Conservation (phyloP, 2,888 invertebrate genomes). For the Fragum fragum region DNA sequence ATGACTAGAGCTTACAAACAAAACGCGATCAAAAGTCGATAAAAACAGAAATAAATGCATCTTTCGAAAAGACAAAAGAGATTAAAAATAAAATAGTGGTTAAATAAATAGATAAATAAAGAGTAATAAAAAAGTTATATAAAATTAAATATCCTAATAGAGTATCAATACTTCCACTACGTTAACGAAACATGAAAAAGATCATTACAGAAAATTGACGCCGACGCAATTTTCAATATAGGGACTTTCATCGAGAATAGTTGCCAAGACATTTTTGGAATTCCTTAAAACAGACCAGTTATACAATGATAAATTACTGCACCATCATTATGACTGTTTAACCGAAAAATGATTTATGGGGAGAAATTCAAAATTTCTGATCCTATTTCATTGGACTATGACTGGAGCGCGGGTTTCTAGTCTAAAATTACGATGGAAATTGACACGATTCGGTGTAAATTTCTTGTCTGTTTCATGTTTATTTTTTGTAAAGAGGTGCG, state of each 20-base stretch:
- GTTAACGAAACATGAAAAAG: too few species aligned
- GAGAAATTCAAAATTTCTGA: slow-evolving; percentile 16
- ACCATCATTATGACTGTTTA: slow-evolving; percentile 23
- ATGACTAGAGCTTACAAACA: too few species aligned
- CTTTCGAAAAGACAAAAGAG: too few species aligned
- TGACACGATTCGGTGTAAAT: slow-evolving; percentile 24
- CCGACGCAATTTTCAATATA: too few species aligned
- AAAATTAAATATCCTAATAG: too few species aligned
- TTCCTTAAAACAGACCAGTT: slow-evolving; percentile 6
- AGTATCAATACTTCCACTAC: too few species aligned
- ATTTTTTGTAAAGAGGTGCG: slow-evolving; percentile 19
- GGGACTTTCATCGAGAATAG: neutral
- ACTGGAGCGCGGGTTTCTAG: slow-evolving; percentile 13
- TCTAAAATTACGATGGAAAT: slow-evolving; percentile 23
- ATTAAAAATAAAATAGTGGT: too few species aligned
- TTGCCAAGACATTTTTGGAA: neutral
- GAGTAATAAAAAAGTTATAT: too few species aligned
- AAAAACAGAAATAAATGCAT: too few species aligned
- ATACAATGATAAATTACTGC: slow-evolving; percentile 25
- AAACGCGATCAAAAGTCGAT: too few species aligned
- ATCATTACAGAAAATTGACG: too few species aligned
- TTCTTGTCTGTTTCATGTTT: slow-evolving; percentile 29
- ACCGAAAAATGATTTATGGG: slow-evolving; percentile 24
- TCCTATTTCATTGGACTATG: slow-evolving; percentile 17
- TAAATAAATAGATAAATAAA: too few species aligned